Conservation (phyloP, 1,140 invertebrate species). For the Berghia stephanieae region DNA sequence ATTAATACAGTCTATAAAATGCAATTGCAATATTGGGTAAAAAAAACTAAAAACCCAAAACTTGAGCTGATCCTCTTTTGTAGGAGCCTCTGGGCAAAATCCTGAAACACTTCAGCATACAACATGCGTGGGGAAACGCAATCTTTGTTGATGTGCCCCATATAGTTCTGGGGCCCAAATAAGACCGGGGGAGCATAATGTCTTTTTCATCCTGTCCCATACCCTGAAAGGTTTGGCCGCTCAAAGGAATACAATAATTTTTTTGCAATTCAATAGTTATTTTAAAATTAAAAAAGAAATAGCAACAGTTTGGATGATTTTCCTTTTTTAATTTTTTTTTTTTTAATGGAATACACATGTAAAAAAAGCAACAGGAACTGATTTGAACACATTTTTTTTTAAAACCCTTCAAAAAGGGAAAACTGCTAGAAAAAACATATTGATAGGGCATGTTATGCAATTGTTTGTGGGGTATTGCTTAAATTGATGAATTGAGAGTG, state of each 20-base stretch:
- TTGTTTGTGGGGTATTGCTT: no score
- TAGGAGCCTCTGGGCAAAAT: conserved; percentile 98
- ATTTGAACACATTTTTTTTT: no score
- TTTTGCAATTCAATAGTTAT: neutral
- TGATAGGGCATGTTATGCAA: no score
- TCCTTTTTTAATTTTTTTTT: no score
- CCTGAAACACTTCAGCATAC: conserved; percentile 93
- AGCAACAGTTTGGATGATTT: no score
- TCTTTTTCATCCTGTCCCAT: conserved; percentile 96
- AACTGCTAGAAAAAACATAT: no score
- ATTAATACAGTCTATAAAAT: neutral
- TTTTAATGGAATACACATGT: no score
- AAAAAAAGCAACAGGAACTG: no score
- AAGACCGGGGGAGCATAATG: conserved; percentile 89
- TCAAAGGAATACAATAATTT: conserved; percentile 63
- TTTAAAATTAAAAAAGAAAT: neutral
- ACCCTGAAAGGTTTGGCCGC: conserved; percentile 93
- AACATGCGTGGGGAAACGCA: conserved; percentile 95
- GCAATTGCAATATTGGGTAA: no score
- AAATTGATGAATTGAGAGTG: no score
- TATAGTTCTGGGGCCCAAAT: conserved; percentile 92
- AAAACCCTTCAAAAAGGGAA: no score
- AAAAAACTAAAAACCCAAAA: conserved; percentile 56
- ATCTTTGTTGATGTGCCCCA: conserved; percentile 89
- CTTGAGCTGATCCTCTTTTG: conserved; percentile 94